phyloP scores from a whole-genome alignment of 2,888 invertebrate species.

The Myopa tessellatipennis region DNA sequence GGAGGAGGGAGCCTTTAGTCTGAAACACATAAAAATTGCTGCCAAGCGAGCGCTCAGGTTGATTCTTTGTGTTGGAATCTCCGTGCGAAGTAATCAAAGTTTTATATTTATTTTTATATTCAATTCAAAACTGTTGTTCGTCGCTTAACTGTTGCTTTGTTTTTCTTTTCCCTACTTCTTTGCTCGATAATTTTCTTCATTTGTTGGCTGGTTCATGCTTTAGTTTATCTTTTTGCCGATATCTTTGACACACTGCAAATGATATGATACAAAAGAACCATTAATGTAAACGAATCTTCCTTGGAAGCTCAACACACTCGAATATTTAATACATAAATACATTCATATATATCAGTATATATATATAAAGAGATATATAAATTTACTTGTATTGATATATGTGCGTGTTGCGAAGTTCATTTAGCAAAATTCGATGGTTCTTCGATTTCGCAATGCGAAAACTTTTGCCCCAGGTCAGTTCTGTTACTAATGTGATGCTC shows the following conservation, averaged over 20 bases:
- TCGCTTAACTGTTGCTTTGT: slow-evolving; percentile 30
- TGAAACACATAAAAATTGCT: too few species aligned
- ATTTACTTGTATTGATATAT: not conserved
- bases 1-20: not conserved
- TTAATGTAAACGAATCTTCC: slow-evolving; percentile 49
- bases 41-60: not conserved
- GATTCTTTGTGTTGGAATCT: not conserved
- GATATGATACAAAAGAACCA: slow-evolving; percentile 55
- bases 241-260: slow-evolving; percentile 48
- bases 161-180: slow-evolving; percentile 8
- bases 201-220: slow-evolving; percentile 2
- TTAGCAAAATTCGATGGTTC: slow-evolving; percentile 17
- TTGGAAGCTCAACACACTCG: slow-evolving; percentile 13
- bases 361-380: too few species aligned
- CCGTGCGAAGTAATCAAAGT: slow-evolving; percentile 53
- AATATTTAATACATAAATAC: slow-evolving; percentile 40
- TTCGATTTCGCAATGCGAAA: slow-evolving; percentile 40
- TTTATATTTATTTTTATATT: slow-evolving; percentile 62
- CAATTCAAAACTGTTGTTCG: slow-evolving; percentile 55
- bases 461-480: slow-evolving; percentile 48
- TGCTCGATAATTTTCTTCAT: not conserved
- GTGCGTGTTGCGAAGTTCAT: slow-evolving; percentile 4
- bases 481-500: slow-evolving; percentile 37
- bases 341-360: slow-evolving; percentile 1
- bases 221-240: slow-evolving; percentile 25